Base-by-base conservation (phyloP, 2,888 invertebrate species). In the Trichopoda pennipes region DNA sequence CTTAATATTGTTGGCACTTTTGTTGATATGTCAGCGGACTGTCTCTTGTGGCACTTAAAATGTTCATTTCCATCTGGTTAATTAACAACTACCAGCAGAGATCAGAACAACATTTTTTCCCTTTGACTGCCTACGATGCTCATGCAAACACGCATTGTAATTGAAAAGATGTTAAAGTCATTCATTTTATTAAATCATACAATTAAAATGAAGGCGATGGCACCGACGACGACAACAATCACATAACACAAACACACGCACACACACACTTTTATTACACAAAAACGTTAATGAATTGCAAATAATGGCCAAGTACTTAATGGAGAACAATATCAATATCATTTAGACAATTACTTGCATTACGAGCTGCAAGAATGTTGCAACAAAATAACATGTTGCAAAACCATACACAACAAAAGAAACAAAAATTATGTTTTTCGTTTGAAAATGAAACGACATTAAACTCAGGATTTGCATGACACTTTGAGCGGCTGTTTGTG, bases 61-160 rank as follows among this genome's bases (percentile, higher is more conserved):
- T 44, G 44, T 74, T 66, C 44, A 53, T 64, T 78, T 78, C 70
- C 79, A 80, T 80, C 73, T 80, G 73, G 66, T 80, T 80, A 80
- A 80, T 80, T 80, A 74, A 73, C 79, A 53, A 56, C 73, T 80
- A 69, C 79, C 68, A 60, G 79, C 73, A 80, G 61, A 47, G 79
- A 70, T 70, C 63, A 55, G 28, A 77, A 77, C 23, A 51, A 51
- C 10, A 66, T 3, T 21, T 68, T 35, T 23, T 56, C 14, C 10
- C 47, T 14, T 28, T 66, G 47, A 10, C 63, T 55, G 61, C 23
- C 56, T 28, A 51, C 64, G 44, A 76, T 61, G 68, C 19, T 42
- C 42, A 61, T 16, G 8, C 35, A 61, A 8, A 49, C 19, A 56
- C 63, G 55, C 56, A 63, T 32, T 49, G n/a, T 44, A 70, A 56